Evolutionary conservation across 2,113 vertebrate species (phyloP), one percentile per base, ranked within the genome.

Genomic region (Excalfactoria chinensis): DNA sequence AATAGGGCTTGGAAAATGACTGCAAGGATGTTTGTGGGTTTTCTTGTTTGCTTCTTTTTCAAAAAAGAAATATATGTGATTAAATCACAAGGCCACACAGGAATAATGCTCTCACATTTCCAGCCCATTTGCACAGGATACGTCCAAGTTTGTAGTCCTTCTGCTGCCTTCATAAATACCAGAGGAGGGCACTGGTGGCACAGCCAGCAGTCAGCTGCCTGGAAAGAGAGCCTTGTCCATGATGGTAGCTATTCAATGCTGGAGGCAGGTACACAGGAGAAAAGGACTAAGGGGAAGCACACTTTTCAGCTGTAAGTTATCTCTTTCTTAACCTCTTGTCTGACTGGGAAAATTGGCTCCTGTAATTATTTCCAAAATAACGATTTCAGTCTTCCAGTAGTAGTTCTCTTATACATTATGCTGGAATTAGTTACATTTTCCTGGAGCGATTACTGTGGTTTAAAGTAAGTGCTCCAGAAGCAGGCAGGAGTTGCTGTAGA

Each of bases 171-270:
- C 55, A 46, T 30, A 63, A 90, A 80, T 80, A 91, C 95, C 91
- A 93, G 93, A 87, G 93, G 94, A 94, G 95, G 94, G 94, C 95
- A 93, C 93, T 95, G 95, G 91, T 85, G 64, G 68, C 78, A 76
- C 68, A 95, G 81, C 28, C 71, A 87, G 63, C 34, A 55, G 64
- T 30, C 81, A 41, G 41, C 32, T 30, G 40, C 44, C 55, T 41
- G 53, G 58, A 85, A 48, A 62, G 56, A 70, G 58, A 62, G 22
- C 9, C 22, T 26, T n/a, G 49, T 34, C 28, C 32, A 22, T 58
- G 46, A 37, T 48, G 40, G 30, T 37, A 59, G 18, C 41, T 79
- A 49, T 23, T 56, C 34, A 20, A 9, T 59, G 23, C 49, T 73
- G 63, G 34, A 89, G n/a, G 37, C 21, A 48, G 40, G 26, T 16